Percentiles rank a stretch among this genome's conserved stretches.
Conservation (phyloP, 2,888 invertebrate genomes). For the Drosophila hamatofila region DNA sequence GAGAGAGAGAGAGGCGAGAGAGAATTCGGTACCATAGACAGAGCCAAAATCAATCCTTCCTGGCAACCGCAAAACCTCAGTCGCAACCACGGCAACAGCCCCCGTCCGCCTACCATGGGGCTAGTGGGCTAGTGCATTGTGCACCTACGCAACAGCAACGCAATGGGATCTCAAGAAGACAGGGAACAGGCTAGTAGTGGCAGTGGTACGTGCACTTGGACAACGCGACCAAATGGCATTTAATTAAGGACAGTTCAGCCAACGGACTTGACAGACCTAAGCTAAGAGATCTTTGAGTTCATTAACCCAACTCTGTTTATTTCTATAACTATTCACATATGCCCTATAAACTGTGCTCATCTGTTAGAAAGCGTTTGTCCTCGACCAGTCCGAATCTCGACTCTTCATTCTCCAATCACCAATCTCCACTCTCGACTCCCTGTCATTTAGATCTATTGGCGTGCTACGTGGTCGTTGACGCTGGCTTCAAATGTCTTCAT, state of each 20-base stretch:
- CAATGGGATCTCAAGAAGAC: neutral
- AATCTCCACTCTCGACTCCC: neutral
- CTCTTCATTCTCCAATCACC: no score
- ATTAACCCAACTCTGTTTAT: conserved; percentile 21
- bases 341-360: conserved; percentile 42
- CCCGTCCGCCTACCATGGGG: neutral
- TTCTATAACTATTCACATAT: conserved; percentile 10
- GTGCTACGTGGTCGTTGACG: conserved; percentile 51
- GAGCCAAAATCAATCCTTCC: conserved; percentile 17
- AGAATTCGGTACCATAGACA: conserved; percentile 2
- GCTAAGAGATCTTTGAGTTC: conserved; percentile 5
- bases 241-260: conserved; percentile 10
- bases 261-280: neutral
- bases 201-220: neutral
- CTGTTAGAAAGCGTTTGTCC: conserved; percentile 63
- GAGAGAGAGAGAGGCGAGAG: neutral
- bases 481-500: conserved; percentile 41
- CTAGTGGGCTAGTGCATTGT: neutral
- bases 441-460: conserved; percentile 43
- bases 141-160: conserved; percentile 10
- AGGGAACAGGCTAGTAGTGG: neutral
- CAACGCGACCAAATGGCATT: conserved; percentile 11
- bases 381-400: conserved; percentile 3
- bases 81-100: conserved; percentile 44
- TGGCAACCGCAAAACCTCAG: conserved; percentile 69